Evolutionary conservation across 2,888 invertebrate genomes (phyloP), one percentile per base, ranked within the genome.

Genomic region (Xestia xanthographa): DNA sequence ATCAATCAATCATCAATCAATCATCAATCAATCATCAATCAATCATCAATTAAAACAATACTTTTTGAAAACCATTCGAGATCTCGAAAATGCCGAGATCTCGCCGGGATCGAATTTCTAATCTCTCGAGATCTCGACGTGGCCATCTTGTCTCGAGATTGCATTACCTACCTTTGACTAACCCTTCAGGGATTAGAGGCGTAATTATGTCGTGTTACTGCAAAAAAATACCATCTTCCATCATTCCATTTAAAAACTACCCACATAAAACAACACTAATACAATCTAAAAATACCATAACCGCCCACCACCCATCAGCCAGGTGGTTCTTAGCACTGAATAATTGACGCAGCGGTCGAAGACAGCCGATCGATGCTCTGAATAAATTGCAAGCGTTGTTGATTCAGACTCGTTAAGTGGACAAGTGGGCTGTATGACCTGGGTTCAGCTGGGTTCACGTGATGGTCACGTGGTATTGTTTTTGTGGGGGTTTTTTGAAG

Each of bases 261-360:
- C 2, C 6, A 41, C 20, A 5, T 29, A 4, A 2, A 12, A 41
- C 12, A 50, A 17, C n/a, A 63, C 14, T 38, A 38, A 69, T 62
- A 41, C 20, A 43, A 66, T 56, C 29, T 77, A 66, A 72, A 69
- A 58, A 67, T 77, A 62, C 43, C 71, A 78, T 60, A 79, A n/a
- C 43, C 43, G 12, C 43, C 66, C 14, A 11, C 63, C 45, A 34
- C 41, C 38, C 60, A 58, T 77, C 53, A 62, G 71, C 88, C 87
- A 87, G 88, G 87, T 87, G 87, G 91, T 87, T 85, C 83, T 78
- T n/a, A 76, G 58, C 75, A 72, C 86, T 93, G 87, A 89, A 91
- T 93, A 90, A 92, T 92, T 88, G 77, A 89, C 63, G 73, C 77
- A 70, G 41, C 66, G 83, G 56, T 84, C 84, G 87, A 90, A 88